Evolutionary conservation across 64 coral and sea anemone genomes (phyloP), one percentile per base, ranked within the genome.

Genomic region (Platygyra sinensis): DNA sequence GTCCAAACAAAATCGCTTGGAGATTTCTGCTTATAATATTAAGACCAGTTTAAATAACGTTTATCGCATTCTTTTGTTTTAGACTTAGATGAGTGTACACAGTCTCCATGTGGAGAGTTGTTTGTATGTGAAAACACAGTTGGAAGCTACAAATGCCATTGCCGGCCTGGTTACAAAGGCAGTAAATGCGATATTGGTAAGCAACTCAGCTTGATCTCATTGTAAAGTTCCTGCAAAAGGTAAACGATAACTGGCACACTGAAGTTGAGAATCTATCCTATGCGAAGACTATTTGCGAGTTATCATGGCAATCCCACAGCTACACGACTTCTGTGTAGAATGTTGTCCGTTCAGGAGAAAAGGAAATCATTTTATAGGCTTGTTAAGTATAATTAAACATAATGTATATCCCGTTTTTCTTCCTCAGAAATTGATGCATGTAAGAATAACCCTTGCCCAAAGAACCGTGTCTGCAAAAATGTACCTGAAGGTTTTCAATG

Each of bases 71-170:
- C 32, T 46, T 36, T 36, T 39, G 10, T 55, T 57, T 55, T 30
- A 80, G 78, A 80, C 30, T 18, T 80, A 0, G 78, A 80, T 30
- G 78, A 80, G 20, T 80, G 78, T 57, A 3, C 13, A 10, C 9
- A 13, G 4, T 62, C n/a, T 5, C 78, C 78, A 0, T 80, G 78
- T 62, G 59, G 59, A 59, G 59, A 22, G 25, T 54, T 54, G 9
- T 12, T 17, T 14, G 28, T 0, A 38, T 80, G 78, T 62, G 59
- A 29, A 0, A 80, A 80, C 15, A 59, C 59, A 6, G 5, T 52
- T 52, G 59, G 59, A 54, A 55, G 59, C 54, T 80, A 80, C 78
- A 80, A 28, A 62, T 80, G 78, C 22, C 31, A 13, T 30, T 80
- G 78, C 59, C 22, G 5, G 42, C 15, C 19, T 31, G 78, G 78